Evolutionary conservation across 1,140 invertebrate genomes (phyloP).

Genomic region (Dinoponera quadriceps): DNA sequence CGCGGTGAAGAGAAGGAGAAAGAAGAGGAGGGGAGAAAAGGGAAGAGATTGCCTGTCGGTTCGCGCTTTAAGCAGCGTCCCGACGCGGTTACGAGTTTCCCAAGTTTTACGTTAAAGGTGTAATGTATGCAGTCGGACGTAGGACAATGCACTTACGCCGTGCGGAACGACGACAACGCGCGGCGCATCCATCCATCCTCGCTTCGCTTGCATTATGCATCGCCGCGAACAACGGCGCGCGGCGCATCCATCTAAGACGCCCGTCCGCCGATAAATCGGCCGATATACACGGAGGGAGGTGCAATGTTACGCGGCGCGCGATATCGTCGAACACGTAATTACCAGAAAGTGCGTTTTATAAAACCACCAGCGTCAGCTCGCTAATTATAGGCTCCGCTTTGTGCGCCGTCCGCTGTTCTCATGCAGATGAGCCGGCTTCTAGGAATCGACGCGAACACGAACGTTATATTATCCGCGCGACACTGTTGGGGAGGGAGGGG

Average conservation of each 20-base stretch:
- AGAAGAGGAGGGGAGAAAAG: conserved; percentile 2
- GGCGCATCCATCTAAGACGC: conserved; percentile 63
- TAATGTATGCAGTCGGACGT: conserved; percentile 31
- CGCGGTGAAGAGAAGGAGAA: background rate
- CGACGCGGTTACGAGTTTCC: conserved; percentile 12
- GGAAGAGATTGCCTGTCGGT: conserved; percentile 12
- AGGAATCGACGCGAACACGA: conserved; percentile 57
- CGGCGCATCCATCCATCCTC: conserved; percentile 1
- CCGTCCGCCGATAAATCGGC: conserved; percentile 69
- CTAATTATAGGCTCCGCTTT: conserved; percentile 66
- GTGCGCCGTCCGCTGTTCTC: conserved; percentile 48
- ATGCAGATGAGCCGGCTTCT: conserved; percentile 43
- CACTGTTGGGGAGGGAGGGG: too few species aligned
- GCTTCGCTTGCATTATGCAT: conserved; percentile 59
- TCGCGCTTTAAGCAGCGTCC: conserved; percentile 24
- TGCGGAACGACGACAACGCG: conserved; percentile 41
- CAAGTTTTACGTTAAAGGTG: conserved; percentile 45
- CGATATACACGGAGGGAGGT: conserved; percentile 59
- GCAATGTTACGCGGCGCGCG: conserved; percentile 38
- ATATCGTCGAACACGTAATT: conserved; percentile 69
- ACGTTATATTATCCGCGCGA: conserved; percentile 1
- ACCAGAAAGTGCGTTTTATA: conserved; percentile 60
- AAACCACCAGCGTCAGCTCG: conserved; percentile 64
- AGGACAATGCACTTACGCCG: conserved; percentile 54
- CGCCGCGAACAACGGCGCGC: conserved; percentile 54